These are phyloP conservation scores for Triplophysa tibetana DNA, from an alignment of 2,113 vertebrate genomes.

Conservation along the genomic window DNA sequence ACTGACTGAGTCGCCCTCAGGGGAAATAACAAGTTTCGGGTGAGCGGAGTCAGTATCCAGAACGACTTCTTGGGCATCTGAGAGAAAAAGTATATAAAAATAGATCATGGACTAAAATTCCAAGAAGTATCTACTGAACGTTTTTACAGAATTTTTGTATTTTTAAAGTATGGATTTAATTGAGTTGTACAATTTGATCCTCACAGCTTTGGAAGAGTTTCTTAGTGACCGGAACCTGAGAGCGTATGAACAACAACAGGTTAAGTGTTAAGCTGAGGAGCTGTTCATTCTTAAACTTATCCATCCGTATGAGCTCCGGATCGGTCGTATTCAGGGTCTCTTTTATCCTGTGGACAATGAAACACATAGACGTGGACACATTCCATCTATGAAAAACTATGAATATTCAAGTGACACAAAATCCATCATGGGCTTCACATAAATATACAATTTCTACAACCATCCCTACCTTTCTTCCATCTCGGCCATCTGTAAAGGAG, in stretches of 20 bases:
- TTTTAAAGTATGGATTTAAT: no score
- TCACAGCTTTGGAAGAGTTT: conserved; percentile 74
- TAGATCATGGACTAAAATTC: neutral
- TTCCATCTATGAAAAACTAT: no score
- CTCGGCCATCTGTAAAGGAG: conserved; percentile 55
- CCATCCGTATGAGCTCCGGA: conserved; percentile 67
- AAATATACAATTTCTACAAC: neutral
- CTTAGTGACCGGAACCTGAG: conserved; percentile 73
- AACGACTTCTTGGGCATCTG: conserved; percentile 70
- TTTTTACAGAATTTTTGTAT: no score
- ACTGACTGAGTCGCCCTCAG: conserved; percentile 65
- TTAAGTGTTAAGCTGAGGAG: conserved; percentile 70
- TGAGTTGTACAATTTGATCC: conserved; percentile 24
- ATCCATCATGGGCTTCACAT: neutral
- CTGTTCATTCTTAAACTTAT: conserved; percentile 73
- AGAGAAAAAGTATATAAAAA: conserved; percentile 31
- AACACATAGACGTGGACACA: neutral
- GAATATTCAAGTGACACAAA: no score
- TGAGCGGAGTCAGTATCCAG: conserved; percentile 75
- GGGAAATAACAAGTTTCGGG: conserved; percentile 74
- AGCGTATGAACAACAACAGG: conserved; percentile 69
- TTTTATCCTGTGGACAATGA: conserved; percentile 40
- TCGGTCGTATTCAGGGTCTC: conserved; percentile 66
- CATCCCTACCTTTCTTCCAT: conserved; percentile 59
- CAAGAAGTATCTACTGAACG: no score